Conservation (phyloP, 92 coral and sea anemone genomes). For the Palythoa grandiflora region DNA sequence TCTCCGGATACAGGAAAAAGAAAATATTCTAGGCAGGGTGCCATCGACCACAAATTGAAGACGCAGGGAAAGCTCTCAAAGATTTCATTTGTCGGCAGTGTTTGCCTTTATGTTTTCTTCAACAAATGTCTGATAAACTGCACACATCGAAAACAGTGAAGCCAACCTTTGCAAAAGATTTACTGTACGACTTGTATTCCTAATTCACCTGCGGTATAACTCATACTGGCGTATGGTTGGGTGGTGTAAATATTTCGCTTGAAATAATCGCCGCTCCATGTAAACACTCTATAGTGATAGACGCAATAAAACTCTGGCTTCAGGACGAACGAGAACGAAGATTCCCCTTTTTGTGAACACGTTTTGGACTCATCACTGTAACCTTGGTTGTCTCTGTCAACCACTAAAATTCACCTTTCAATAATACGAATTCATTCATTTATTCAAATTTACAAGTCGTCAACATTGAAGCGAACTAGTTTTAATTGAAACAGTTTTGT, state of each 20-base stretch:
- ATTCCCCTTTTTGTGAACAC: constrained; percentile 20
- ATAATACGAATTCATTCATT: constrained; percentile 16
- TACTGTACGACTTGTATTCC: background rate
- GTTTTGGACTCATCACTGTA: constrained; percentile 33
- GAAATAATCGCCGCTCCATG: constrained; percentile 46
- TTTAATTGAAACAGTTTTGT: constrained; percentile 24
- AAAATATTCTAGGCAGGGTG: constrained; percentile 54
- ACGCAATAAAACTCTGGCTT: constrained; percentile 39
- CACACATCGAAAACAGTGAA: background rate
- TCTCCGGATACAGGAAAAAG: constrained; percentile 49
- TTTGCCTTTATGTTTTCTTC: constrained; percentile 6
- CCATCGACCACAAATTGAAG: constrained; percentile 54
- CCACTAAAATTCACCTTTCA: constrained; percentile 13
- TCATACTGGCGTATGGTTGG: constrained; percentile 31
- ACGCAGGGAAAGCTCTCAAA: constrained; percentile 27
- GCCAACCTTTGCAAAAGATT: constrained; percentile 8
- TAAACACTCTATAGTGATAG: constrained; percentile 39
- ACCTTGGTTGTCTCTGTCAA: constrained; percentile 29
- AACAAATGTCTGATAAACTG: background rate
- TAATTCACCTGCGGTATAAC: constrained; percentile 38
- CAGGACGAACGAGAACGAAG: constrained; percentile 24
- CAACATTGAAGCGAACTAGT: constrained; percentile 32
- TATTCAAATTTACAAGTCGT: constrained; percentile 23
- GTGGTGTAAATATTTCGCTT: constrained; percentile 50
- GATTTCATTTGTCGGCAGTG: constrained; percentile 21